Percentiles rank a stretch among this genome's conserved stretches.
Conservation (phyloP, 2,113 vertebrate genomes). For the Onychostruthus taczanowskii region DNA sequence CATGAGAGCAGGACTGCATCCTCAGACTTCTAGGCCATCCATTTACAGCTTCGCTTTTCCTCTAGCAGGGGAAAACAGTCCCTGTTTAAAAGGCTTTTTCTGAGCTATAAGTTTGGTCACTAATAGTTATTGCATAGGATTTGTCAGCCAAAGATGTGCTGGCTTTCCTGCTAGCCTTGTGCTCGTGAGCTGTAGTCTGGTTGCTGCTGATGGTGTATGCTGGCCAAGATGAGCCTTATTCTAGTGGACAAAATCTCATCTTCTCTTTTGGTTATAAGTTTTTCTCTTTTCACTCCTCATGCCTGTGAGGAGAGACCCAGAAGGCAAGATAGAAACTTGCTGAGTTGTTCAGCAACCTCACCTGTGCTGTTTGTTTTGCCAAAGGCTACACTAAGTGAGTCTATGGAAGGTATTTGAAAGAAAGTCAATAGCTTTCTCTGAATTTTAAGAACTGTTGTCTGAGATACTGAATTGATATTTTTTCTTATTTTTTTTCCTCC, state of each 20-base stretch:
- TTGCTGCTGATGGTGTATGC: not conserved
- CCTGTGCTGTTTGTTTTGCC: not conserved
- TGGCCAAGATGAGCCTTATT: not conserved
- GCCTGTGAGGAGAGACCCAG: not conserved
- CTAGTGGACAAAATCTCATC: not conserved
- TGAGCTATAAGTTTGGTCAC: not conserved
- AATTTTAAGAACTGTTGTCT: not conserved
- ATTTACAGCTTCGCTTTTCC: not conserved
- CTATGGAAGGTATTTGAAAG: not conserved
- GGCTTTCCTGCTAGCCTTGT: rapidly evolving
- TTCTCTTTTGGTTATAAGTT: not conserved
- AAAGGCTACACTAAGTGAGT: not conserved
- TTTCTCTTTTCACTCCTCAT: not conserved
- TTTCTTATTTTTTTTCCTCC: not conserved
- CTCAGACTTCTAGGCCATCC: not conserved
- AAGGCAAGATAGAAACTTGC: not conserved
- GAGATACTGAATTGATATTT: not conserved
- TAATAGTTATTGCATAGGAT: not conserved
- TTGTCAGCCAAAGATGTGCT: not conserved
- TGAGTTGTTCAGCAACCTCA: not conserved
- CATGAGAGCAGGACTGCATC: not conserved
- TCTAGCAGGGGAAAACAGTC: rapidly evolving
- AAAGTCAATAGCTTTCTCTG: not conserved
- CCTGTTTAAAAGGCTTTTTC: not conserved
- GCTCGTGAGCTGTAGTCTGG: rapidly evolving